Percentiles rank a stretch among this genome's conserved stretches.
Evolutionary conservation across 2,888 invertebrate genomes (phyloP).

Genomic region (Caenorhabditis zanzibari): DNA sequence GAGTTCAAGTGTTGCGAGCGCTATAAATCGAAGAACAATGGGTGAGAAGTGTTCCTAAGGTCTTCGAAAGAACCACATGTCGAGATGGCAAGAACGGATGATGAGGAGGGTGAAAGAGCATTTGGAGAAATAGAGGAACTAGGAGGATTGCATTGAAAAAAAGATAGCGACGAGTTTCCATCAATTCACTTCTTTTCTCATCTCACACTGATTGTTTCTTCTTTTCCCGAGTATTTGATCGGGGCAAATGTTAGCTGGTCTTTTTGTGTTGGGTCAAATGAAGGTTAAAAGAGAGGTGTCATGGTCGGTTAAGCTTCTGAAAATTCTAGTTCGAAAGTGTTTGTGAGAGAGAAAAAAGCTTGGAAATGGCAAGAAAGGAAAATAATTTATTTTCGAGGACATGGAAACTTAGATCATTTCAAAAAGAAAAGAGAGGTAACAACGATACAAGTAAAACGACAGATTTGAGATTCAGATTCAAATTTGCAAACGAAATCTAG

Average conservation of each 20-base stretch:
- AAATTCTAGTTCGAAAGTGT: slow-evolving; percentile 6
- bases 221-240: slow-evolving; percentile 43
- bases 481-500: no score
- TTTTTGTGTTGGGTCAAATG: slow-evolving; percentile 10
- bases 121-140: slow-evolving; percentile 6
- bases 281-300: slow-evolving; percentile 17
- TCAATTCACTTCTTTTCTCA: slow-evolving; percentile 19
- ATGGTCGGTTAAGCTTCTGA: slow-evolving; percentile 15
- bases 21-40: slow-evolving; percentile 20
- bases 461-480: no score
- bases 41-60: slow-evolving; percentile 32
- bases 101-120: not conserved
- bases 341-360: not conserved
- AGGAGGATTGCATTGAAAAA: not conserved
- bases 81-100: slow-evolving; percentile 9
- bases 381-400: not conserved
- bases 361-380: not conserved
- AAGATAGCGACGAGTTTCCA: slow-evolving; percentile 41
- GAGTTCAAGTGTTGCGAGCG: slow-evolving; percentile 23
- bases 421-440: no score
- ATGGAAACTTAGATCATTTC: no score
- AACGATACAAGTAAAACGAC: no score
- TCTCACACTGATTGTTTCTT: slow-evolving; percentile 16
- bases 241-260: slow-evolving; percentile 38
- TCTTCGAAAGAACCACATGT: slow-evolving; percentile 49